These are phyloP conservation scores for Otocyon megalotis DNA, from an alignment of 2,113 vertebrate genomes.

Conservation along the genomic window DNA sequence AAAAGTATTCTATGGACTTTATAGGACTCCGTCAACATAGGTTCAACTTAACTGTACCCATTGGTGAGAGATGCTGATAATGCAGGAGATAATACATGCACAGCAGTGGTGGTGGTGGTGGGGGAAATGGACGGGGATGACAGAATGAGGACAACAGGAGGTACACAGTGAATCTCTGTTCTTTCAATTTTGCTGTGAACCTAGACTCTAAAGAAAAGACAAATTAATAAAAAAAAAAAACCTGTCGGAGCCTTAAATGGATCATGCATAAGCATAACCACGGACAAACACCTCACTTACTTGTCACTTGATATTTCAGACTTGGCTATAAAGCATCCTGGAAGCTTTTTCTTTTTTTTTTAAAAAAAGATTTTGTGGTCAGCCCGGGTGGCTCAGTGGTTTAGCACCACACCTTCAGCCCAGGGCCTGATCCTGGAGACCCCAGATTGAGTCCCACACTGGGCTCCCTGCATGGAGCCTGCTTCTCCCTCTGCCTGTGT, in stretches of 20 bases:
- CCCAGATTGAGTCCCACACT: too few species aligned
- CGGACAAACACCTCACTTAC: not conserved
- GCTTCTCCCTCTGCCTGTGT: too few species aligned
- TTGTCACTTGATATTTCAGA: not conserved
- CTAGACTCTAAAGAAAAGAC: not conserved
- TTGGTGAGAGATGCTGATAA: not conserved
- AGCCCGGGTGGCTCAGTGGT: too few species aligned
- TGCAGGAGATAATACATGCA: rapidly evolving
- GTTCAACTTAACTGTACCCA: not conserved
- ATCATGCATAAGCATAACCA: not conserved
- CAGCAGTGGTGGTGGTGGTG: too few species aligned
- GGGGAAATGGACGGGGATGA: too few species aligned
- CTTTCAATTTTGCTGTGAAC: not conserved
- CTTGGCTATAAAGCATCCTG: not conserved
- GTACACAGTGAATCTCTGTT: not conserved
- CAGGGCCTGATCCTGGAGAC: too few species aligned
- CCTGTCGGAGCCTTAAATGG: not conserved
- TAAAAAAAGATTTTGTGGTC: too few species aligned
- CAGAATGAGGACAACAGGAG: not conserved
- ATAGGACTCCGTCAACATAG: not conserved
- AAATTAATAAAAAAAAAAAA: not conserved
- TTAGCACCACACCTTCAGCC: too few species aligned
- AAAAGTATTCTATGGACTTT: not conserved
- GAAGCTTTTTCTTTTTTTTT: not conserved
- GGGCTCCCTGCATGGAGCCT: too few species aligned